These are phyloP conservation scores for Megathymus violae DNA, from an alignment of 1,140 invertebrate genomes.

Conservation along the genomic window DNA sequence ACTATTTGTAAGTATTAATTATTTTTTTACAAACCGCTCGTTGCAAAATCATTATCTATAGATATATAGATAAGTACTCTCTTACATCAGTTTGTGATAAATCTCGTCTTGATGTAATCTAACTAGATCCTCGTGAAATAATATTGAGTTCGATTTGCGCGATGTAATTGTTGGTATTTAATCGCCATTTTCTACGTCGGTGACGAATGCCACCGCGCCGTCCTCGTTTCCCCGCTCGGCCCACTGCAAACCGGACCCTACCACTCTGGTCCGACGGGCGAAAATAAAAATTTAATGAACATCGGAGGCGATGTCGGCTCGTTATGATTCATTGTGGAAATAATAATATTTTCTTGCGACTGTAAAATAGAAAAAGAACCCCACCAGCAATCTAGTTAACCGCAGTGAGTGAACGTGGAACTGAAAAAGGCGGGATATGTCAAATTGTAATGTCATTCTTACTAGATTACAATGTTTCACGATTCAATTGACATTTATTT, in stretches of 20 bases:
- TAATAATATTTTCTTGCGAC: constrained; percentile 63
- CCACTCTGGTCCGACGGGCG: constrained; percentile 63
- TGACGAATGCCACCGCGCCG: constrained; percentile 77
- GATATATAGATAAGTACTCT: constrained; percentile 52
- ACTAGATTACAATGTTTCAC: neutral
- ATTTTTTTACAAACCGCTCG: constrained; percentile 38
- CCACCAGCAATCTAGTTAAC: constrained; percentile 1
- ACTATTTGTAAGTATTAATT: constrained; percentile 63
- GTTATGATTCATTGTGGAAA: constrained; percentile 77
- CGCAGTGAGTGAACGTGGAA: constrained; percentile 42
- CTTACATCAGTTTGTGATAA: constrained; percentile 24
- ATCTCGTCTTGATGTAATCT: constrained; percentile 39
- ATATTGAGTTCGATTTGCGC: constrained; percentile 43
- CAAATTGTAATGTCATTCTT: neutral
- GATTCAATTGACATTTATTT: constrained; percentile 13
- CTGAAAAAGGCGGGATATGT: constrained; percentile 63
- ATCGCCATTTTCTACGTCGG: constrained; percentile 81
- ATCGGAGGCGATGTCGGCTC: constrained; percentile 51
- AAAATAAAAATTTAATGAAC: constrained; percentile 49
- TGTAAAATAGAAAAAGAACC: constrained; percentile 40
- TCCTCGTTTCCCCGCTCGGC: constrained; percentile 62
- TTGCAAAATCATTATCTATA: constrained; percentile 58
- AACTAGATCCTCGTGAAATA: constrained; percentile 7
- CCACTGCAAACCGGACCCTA: constrained; percentile 73
- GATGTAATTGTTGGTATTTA: constrained; percentile 80